Base-by-base conservation (phyloP, 2,797 vertebrate genomes). In the Vireo griseus region DNA sequence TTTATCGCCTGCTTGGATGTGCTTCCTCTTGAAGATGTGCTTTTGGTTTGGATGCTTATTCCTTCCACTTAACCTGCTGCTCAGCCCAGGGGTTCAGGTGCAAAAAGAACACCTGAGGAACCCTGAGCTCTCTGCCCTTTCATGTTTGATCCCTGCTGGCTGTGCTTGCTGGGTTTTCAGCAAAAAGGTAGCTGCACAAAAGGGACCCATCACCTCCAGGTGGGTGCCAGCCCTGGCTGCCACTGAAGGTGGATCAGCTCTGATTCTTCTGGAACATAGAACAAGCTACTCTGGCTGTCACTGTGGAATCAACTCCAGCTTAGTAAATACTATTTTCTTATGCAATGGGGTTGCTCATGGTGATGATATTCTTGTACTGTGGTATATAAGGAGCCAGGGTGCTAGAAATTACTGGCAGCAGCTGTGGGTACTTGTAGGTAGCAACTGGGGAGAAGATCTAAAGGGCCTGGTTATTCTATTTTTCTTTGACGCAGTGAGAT, bases 341-440 rank as follows among this genome's bases (percentile, higher is more conserved):
- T 22, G 29, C 47, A 19, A 2, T 16, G 6, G 58, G 31, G 11
- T 66, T 50, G 66, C 54, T 86, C 2, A 3, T 58, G n/a, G 17
- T 7, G 4, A 33, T 71, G 62, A 31, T 81, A 37, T 55, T 81
- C 68, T 52, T 69, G 74, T 87, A 51, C 51, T 91, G 80, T 79
- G 63, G 52, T 6, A 35, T 45, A 5, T 48, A 52, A 86, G 72
- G 42, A 93, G 12, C 24, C 52, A 93, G 54, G 33, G 88, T 90
- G 62, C 58, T 88, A 31, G 44, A 91, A 95, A 82, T 94, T 75
- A 66, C 67, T 13, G 5, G 45, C 29, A 73, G 87, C 12, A 16
- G 59, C 67, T 94, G 58, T 89, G 63, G 61, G 54, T 33, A 33
- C 61, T 77, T 90, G 68, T 62, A 77, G 87, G 67, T 76, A 80